Conservation (phyloP, 2,113 vertebrate species). For the Syrmaticus mikado region DNA sequence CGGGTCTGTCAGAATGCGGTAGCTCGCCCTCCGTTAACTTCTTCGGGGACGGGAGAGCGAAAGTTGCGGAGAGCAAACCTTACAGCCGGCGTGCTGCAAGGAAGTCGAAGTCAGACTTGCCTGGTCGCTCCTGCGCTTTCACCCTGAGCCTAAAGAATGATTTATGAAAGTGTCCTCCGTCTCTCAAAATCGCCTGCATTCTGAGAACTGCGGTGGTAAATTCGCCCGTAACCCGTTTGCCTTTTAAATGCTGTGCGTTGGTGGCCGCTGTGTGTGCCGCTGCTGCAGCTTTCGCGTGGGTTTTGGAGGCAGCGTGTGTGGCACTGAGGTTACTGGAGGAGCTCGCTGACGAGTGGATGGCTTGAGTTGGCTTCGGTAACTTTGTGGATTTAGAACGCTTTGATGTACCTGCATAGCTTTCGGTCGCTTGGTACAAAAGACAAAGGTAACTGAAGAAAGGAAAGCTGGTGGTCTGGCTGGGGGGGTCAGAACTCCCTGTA, state of each 20-base stretch:
- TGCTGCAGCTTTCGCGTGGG: neutral
- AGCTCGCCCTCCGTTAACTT: no score
- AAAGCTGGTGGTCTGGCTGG: no score
- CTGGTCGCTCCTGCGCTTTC: no score
- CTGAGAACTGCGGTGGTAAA: neutral
- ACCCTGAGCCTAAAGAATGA: no score
- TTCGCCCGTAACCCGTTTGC: neutral
- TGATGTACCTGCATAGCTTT: neutral
- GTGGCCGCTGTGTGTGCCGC: fast-evolving
- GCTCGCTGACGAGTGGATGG: neutral
- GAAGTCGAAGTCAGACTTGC: no score
- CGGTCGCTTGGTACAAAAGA: neutral
- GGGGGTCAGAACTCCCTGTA: neutral
- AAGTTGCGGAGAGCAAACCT: no score
- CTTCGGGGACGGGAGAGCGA: no score
- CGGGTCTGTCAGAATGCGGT: no score
- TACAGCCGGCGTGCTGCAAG: no score
- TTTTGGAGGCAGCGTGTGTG: neutral
- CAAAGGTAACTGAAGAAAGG: neutral
- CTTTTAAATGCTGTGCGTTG: fast-evolving
- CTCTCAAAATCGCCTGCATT: neutral
- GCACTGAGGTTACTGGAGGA: neutral
- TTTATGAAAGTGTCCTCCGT: no score
- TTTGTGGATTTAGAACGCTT: neutral
- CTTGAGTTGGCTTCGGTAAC: neutral